These are phyloP conservation scores for Tor tambroides DNA, from an alignment of 2,113 vertebrate species.

Conservation along the genomic window DNA sequence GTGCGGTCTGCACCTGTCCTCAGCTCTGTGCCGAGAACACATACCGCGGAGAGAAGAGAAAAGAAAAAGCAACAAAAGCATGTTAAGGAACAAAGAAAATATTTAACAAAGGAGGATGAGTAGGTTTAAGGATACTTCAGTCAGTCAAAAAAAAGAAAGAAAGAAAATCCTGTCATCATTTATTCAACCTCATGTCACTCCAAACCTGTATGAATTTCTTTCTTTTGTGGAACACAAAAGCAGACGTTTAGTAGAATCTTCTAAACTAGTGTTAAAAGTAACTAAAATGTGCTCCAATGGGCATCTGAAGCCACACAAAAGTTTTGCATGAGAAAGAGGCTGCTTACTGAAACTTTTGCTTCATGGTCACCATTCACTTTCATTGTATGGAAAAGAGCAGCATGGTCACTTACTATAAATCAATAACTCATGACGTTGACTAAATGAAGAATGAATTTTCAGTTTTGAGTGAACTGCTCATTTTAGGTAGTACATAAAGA, in stretches of 20 bases:
- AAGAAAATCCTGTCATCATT: background rate
- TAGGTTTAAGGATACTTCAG: background rate
- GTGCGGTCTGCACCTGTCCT: conserved; percentile 49
- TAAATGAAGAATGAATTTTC: background rate
- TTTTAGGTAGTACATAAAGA: background rate
- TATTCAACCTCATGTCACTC: background rate
- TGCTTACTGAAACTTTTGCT: background rate
- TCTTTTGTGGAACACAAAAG: background rate
- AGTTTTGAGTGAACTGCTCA: background rate
- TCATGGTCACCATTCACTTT: background rate
- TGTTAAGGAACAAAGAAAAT: conserved; percentile 53
- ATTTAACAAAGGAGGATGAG: conserved; percentile 26
- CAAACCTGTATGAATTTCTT: background rate
- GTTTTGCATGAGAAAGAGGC: background rate
- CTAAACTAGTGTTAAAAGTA: background rate
- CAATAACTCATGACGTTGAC: background rate
- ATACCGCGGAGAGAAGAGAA: conserved; percentile 3
- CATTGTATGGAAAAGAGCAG: background rate
- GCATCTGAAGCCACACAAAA: background rate
- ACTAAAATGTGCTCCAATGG: background rate
- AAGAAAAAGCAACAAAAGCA: conserved; percentile 49
- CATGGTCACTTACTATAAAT: background rate
- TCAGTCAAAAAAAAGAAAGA: no score
- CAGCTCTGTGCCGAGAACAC: conserved; percentile 59
- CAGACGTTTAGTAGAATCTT: background rate